Evolutionary conservation across 2,888 invertebrate species (phyloP), one percentile per base, ranked within the genome.

Genomic region (Neoitamus cyanurus): DNA sequence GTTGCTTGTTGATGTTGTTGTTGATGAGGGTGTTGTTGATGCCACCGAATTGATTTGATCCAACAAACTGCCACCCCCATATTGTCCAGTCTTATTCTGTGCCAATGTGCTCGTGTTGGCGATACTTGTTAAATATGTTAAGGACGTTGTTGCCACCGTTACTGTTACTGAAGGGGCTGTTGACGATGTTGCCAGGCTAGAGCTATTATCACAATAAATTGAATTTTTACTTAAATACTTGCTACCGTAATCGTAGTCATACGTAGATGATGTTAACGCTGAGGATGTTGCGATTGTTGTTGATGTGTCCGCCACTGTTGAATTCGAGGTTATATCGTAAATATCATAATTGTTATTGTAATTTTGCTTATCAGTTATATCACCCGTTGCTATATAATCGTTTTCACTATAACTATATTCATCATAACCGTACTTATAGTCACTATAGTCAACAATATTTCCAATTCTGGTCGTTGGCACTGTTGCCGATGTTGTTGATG

Each of bases 341-440:
- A 84, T 75, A 88, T 89, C 89, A 83, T 92, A 92, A 80, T 87
- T 87, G 83, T 88, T 88, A 85, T 87, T 88, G 78, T 87, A 87
- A 83, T 86, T 87, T 85, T 87, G 86, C 84, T 87, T 87, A 86
- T 87, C 86, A 77, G 87, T 88, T 77, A 88, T 88, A 83, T 88
- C 88, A 80, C 87, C 87, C 31, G 88, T 87, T 13, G 87, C 87
- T 70, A 88, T 88, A 85, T 89, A 89, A 84, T 88, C 88, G 42
- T 88, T 86, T 77, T 90, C 90, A 85, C 86, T 88, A 83, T 88
- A 89, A 69, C 86, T 88, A 86, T 88, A 88, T 70, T 88, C 88
- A 83, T 89, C 88, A 83, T 87, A 88, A 2, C 87, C 87, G 30
- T 87, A 88, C 83, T 88, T 88, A 72, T 88, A 87, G 72, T 87